Evolutionary conservation across 2,888 invertebrate genomes (phyloP).

Genomic region (Diplazon laetatorius): DNA sequence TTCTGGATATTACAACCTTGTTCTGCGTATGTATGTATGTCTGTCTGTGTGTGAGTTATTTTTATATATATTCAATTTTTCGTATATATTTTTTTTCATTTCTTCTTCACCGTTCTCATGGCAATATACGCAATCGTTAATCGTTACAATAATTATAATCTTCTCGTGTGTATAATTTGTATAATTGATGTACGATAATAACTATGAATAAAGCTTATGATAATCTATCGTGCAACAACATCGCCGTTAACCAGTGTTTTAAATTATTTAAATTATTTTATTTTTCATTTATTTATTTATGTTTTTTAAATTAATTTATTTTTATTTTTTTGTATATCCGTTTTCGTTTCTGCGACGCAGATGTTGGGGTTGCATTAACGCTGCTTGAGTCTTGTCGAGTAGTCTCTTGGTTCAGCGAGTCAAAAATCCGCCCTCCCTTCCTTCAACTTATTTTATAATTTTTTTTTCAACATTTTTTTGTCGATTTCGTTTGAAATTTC

Average conservation of each 20-base stretch:
- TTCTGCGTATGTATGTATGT: slow-evolving; percentile 51
- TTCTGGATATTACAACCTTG: slow-evolving; percentile 70
- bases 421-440: neutral
- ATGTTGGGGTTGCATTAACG: slow-evolving; percentile 30
- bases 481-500: too few relatives aligned
- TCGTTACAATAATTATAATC: slow-evolving; percentile 59
- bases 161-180: slow-evolving; percentile 70
- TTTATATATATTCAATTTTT: too few relatives aligned
- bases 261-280: too few relatives aligned
- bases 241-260: slow-evolving; percentile 40
- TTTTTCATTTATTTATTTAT: too few relatives aligned
- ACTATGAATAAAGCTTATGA: slow-evolving; percentile 75
- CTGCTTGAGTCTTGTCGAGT: slow-evolving; percentile 20
- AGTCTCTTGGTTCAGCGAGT: slow-evolving; percentile 48
- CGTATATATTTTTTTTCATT: slow-evolving; percentile 12
- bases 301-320: too few relatives aligned
- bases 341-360: slow-evolving; percentile 10
- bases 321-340: slow-evolving; percentile 16
- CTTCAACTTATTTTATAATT: neutral
- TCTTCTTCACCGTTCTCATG: slow-evolving; percentile 57
- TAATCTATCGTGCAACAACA: slow-evolving; percentile 65
- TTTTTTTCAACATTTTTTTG: slow-evolving; percentile 3
- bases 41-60: neutral
- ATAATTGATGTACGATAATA: slow-evolving; percentile 75
- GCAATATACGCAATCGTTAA: slow-evolving; percentile 66